Evolutionary conservation across 2,113 vertebrate genomes (phyloP).

Genomic region (Oophaga pumilio): DNA sequence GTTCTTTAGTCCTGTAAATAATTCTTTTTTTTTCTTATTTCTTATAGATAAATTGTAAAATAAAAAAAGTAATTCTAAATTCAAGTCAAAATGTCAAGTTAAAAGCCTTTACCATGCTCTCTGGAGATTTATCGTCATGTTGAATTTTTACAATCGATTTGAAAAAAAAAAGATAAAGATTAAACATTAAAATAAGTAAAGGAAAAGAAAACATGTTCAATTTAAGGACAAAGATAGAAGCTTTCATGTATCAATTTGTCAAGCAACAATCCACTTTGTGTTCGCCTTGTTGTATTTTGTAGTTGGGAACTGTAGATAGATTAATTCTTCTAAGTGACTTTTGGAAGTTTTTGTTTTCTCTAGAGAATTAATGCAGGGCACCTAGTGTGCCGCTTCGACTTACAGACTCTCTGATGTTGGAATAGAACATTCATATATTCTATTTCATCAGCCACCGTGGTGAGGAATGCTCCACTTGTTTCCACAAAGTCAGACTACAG

Average conservation of each 20-base stretch:
- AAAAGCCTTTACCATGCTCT: neutral
- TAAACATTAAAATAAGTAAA: slow-evolving; percentile 20
- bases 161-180: slow-evolving; percentile 1
- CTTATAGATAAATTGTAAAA: neutral
- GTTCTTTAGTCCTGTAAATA: neutral
- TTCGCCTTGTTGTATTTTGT: slow-evolving; percentile 17
- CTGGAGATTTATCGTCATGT: neutral
- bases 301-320: neutral
- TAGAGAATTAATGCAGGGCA: slow-evolving; percentile 24
- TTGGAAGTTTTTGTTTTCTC: slow-evolving; percentile 42
- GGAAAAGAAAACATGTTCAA: slow-evolving; percentile 8
- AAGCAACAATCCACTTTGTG: slow-evolving; percentile 1
- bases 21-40: neutral
- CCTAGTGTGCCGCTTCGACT: slow-evolving; percentile 2
- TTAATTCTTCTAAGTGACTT: slow-evolving; percentile 38
- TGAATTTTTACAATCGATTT: slow-evolving; percentile 25
- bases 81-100: neutral
- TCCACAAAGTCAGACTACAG: slow-evolving; percentile 38
- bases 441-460: slow-evolving; percentile 44
- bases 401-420: slow-evolving; percentile 23
- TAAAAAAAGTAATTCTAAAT: neutral
- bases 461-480: slow-evolving; percentile 34
- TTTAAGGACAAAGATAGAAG: neutral
- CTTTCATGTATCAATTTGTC: slow-evolving; percentile 34
- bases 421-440: slow-evolving; percentile 51